Base-by-base conservation (phyloP, 2,113 vertebrate genomes). In the Hippocampus guttulatus region DNA sequence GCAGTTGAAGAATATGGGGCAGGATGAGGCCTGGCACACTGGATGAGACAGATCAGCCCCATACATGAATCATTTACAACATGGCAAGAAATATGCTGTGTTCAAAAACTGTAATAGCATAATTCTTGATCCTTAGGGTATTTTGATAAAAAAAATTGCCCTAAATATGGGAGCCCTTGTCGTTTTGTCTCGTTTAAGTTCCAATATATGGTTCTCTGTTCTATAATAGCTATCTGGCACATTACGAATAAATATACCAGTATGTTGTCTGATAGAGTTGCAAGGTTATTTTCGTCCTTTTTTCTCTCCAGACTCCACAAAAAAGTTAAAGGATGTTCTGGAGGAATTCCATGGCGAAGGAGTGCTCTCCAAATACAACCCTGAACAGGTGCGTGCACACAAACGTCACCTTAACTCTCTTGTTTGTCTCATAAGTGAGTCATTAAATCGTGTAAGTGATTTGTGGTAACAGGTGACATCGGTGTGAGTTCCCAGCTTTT, bases 311-410 rank as follows among this genome's bases (percentile, higher is more conserved):
- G 96, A 98, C 90, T 97, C 96, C 70, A 91, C 91, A 11, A 98
- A 96, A 92, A 96, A 96, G 90, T 91, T 98, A 72, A 98, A 96
- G 85, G 96, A 98, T 86, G 95, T 97, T 55, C 90, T 98, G 88
- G 88, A 94, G 82, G 95, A 98, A 87, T 97, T 98, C 87, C 91
- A 94, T 0, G 93, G 94, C 10, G 93, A 94, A 0, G 95, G 95
- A 0, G 82, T 94, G 40, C 93, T 96, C 64, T 92, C 94, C 81
- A 95, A 93, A 81, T 96, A 94, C 88, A 94, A 96, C 67, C 94
- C 95, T 0, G 95, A 95, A 70, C 92, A 96, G 94, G 96, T 98
- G 91, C 49, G 89, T 83, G 41, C 25, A 30, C 58, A 61, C 38
- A 15, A 10, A 18, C 33, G 3, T 67, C 43, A 16, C 27, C 15